Evolutionary conservation across 2,113 vertebrate genomes (phyloP).

Genomic region (Plecotus auritus): DNA sequence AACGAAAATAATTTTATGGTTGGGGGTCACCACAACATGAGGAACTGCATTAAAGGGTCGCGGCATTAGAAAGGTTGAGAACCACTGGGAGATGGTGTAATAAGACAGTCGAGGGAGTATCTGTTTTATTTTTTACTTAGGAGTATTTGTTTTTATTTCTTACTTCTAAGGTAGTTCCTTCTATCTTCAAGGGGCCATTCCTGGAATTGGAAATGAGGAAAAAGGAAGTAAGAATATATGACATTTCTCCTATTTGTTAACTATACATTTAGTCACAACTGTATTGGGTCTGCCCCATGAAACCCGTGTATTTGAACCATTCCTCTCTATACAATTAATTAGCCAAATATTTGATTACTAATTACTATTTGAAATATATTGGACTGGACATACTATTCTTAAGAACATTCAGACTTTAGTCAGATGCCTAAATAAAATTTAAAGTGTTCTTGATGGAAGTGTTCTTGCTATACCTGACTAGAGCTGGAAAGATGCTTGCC

Average conservation of each 20-base stretch:
- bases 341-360: neutral
- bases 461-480: neutral
- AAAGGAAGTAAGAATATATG: neutral
- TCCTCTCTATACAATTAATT: neutral
- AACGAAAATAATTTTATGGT: too few species aligned
- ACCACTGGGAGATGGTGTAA: neutral
- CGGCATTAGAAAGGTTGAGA: too few species aligned
- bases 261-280: neutral
- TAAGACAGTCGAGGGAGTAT: neutral
- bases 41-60: too few species aligned
- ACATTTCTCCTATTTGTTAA: neutral
- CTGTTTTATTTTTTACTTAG: neutral
- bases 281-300: neutral
- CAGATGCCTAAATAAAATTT: neutral
- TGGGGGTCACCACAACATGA: too few species aligned
- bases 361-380: neutral
- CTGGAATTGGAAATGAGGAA: neutral
- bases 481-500: neutral
- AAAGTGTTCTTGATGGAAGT: neutral
- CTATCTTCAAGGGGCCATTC: neutral
- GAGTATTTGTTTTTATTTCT: neutral
- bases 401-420: neutral
- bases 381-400: neutral
- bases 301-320: neutral
- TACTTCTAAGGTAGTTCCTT: neutral